Conservation (phyloP, 2,888 invertebrate species). For the Teinopalpus imperialis region DNA sequence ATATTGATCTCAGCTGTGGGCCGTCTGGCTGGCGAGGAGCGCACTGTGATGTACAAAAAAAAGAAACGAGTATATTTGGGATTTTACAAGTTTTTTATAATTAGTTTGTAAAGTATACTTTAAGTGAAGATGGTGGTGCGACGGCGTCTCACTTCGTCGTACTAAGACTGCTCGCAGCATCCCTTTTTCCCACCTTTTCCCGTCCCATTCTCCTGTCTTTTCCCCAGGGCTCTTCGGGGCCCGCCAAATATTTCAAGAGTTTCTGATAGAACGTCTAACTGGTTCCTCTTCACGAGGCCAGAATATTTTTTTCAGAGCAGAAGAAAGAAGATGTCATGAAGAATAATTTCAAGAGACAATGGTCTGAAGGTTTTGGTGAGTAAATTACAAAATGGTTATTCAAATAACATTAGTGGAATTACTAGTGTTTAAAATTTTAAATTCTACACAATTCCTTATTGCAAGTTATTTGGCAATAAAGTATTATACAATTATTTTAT, state of each 20-base stretch:
- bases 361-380: no score
- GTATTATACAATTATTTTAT: no score
- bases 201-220: slow-evolving; percentile 44
- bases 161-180: slow-evolving; percentile 63
- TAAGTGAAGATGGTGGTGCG: slow-evolving; percentile 70
- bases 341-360: no score
- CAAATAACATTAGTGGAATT: no score
- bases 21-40: slow-evolving; percentile 51
- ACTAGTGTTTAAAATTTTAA: no score
- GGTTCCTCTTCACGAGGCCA: slow-evolving; percentile 26
- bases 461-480: no score
- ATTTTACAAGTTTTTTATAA: slow-evolving; percentile 82
- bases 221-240: slow-evolving; percentile 41
- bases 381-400: no score
- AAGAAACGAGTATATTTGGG: slow-evolving; percentile 76
- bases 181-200: slow-evolving; percentile 34
- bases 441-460: neutral
- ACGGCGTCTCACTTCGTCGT: slow-evolving; percentile 43
- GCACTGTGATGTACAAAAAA: slow-evolving; percentile 80
- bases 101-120: slow-evolving; percentile 78
- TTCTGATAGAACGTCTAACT: slow-evolving; percentile 29
- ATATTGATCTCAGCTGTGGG: slow-evolving; percentile 78
- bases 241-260: slow-evolving; percentile 39
- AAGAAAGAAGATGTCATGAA: no score
- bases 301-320: slow-evolving; percentile 27